Conservation (phyloP, 2,797 vertebrate species). For the Peromyscus attwateri region DNA sequence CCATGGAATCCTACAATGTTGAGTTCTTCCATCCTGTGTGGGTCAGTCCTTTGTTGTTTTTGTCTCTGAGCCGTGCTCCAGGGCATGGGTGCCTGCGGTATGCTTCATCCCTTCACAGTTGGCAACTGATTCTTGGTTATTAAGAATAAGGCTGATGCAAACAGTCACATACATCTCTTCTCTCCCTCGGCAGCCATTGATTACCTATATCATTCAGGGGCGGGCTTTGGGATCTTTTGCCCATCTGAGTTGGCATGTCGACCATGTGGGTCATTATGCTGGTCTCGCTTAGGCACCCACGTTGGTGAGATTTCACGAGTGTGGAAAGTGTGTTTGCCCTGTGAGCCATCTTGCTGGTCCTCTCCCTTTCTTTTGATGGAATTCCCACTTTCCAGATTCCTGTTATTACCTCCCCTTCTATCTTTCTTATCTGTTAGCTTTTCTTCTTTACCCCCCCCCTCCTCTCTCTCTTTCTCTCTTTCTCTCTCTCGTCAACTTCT, state of each 20-base stretch:
- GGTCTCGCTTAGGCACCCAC: background rate
- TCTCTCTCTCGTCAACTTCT: background rate
- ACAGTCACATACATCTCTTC: background rate
- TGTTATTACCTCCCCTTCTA: background rate
- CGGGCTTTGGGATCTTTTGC: background rate
- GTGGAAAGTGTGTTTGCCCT: background rate
- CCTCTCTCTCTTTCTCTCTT: background rate
- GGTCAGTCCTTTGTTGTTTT: background rate
- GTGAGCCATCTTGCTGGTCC: background rate
- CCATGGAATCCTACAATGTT: rapidly evolving
- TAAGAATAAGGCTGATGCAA: background rate
- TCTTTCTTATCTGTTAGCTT: background rate
- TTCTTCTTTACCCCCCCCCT: background rate
- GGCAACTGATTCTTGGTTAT: background rate
- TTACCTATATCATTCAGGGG: background rate
- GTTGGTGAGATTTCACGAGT: background rate
- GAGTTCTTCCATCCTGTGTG: background rate
- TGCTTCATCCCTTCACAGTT: background rate
- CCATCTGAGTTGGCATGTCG: background rate
- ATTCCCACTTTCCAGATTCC: background rate
- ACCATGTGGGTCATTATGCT: background rate
- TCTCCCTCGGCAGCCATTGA: background rate
- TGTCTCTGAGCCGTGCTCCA: background rate
- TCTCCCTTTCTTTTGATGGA: background rate
- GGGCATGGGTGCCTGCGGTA: rapidly evolving